Evolutionary conservation across 2,797 vertebrate species (phyloP).

Genomic region (Apogon hyalosoma): DNA sequence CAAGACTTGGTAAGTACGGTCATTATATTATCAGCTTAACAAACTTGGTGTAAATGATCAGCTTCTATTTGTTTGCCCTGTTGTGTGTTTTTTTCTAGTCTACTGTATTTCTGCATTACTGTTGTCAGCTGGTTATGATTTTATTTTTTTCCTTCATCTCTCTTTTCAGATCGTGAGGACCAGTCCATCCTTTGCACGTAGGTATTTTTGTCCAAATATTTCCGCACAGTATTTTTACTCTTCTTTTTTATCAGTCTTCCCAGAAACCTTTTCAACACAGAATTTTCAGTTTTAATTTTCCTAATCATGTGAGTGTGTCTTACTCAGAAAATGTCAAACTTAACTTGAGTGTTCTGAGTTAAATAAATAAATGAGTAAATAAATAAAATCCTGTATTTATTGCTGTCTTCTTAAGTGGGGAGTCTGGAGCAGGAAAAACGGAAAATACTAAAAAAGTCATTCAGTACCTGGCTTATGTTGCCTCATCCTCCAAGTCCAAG

Average conservation of each 20-base stretch:
- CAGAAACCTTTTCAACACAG: background rate
- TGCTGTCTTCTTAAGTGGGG: conserved; percentile 84
- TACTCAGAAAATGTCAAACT: background rate
- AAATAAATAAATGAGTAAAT: too few species aligned
- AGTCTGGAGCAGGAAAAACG: conserved; percentile 98
- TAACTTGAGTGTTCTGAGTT: background rate
- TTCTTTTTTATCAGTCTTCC: background rate
- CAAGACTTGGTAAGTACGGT: too few species aligned
- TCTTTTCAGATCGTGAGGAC: conserved; percentile 90
- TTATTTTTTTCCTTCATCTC: background rate
- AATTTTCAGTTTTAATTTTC: too few species aligned
- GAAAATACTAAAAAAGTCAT: conserved; percentile 99
- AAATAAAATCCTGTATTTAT: background rate
- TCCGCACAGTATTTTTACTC: too few species aligned
- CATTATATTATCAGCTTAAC: too few species aligned
- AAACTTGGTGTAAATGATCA: too few species aligned
- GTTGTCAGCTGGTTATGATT: background rate
- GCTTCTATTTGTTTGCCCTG: too few species aligned
- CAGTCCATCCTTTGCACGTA: conserved; percentile 99
- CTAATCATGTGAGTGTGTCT: background rate
- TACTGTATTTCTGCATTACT: too few species aligned
- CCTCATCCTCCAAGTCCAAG: conserved; percentile 95
- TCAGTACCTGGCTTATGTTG: conserved; percentile 95
- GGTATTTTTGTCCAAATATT: conserved; percentile 65
- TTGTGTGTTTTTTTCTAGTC: too few species aligned